Conservation (phyloP, 2,113 vertebrate species). For the Noctilio leporinus region DNA sequence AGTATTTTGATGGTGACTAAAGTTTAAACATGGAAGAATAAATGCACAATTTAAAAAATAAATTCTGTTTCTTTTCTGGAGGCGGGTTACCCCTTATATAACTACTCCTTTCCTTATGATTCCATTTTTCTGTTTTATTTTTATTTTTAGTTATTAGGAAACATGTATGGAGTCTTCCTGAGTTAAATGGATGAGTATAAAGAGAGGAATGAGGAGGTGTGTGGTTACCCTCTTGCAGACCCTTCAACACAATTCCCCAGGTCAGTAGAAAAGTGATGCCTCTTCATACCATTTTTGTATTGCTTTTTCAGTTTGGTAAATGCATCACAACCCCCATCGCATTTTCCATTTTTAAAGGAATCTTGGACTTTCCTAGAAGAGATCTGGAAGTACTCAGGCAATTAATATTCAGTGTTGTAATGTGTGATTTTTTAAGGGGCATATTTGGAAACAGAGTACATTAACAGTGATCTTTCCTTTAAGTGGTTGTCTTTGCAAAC, state of each 20-base stretch:
- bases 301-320: slow-evolving; percentile 40
- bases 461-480: slow-evolving; percentile 47
- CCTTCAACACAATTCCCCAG: background rate
- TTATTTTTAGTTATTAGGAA: background rate
- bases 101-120: background rate
- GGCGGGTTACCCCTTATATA: background rate
- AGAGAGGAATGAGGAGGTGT: background rate
- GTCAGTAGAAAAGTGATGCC: background rate
- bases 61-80: no score
- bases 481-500: slow-evolving; percentile 27
- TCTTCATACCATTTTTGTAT: background rate
- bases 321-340: slow-evolving; percentile 29
- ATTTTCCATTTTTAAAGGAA: slow-evolving; percentile 27
- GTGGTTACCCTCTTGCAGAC: background rate
- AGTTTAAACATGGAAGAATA: no score
- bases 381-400: slow-evolving; percentile 35
- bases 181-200: background rate
- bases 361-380: slow-evolving; percentile 23
- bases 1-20: no score
- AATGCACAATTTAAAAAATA: no score
- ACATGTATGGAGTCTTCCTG: background rate
- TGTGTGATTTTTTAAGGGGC: slow-evolving; percentile 20
- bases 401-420: slow-evolving; percentile 53
- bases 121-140: background rate
- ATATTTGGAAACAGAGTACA: slow-evolving; percentile 60